phyloP scores from a whole-genome alignment of 2,888 invertebrate genomes.

The Xylota segnis region DNA sequence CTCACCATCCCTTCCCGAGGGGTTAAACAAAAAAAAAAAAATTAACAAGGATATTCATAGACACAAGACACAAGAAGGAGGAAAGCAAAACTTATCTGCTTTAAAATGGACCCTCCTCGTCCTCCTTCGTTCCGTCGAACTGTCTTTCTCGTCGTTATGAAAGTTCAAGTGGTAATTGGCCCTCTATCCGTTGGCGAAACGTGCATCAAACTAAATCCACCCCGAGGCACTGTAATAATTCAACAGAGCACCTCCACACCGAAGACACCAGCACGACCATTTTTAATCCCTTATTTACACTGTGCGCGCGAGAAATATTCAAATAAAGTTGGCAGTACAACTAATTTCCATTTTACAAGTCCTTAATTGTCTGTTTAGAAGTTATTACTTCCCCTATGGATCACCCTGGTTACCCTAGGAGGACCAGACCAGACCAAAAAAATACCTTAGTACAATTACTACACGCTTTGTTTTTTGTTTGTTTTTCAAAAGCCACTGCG shows the following conservation, averaged over 20 bases:
- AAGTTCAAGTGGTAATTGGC: slow-evolving; percentile 69
- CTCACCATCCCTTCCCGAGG: slow-evolving; percentile 15
- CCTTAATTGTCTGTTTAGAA: slow-evolving; percentile 75
- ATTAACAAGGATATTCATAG: slow-evolving; percentile 37
- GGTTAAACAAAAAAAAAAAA: slow-evolving; percentile 29
- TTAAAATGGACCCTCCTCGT: slow-evolving; percentile 40
- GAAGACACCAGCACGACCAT: slow-evolving; percentile 9
- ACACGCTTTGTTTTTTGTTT: slow-evolving; percentile 21
- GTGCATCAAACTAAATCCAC: slow-evolving; percentile 57
- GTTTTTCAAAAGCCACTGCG: slow-evolving; percentile 12
- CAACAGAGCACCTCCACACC: slow-evolving; percentile 18
- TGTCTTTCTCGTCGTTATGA: slow-evolving; percentile 52
- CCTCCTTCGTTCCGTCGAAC: not conserved
- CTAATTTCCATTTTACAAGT: slow-evolving; percentile 76
- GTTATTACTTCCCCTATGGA: slow-evolving; percentile 73
- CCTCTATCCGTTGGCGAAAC: slow-evolving; percentile 40
- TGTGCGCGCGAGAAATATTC: slow-evolving; percentile 55
- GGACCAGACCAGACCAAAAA: not conserved
- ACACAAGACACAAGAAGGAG: no score
- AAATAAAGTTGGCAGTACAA: slow-evolving; percentile 60
- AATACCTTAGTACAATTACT: slow-evolving; percentile 16
- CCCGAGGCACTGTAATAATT: slow-evolving; percentile 57
- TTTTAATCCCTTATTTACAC: slow-evolving; percentile 60
- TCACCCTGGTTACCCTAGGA: slow-evolving; percentile 15
- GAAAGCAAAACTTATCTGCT: slow-evolving; percentile 53